A percentile compares a stretch with the other conserved stretches of the same genome.
These are phyloP conservation scores for Eupristina koningsbergeri DNA, from an alignment of 1,140 invertebrate genomes.

Conservation along the genomic window DNA sequence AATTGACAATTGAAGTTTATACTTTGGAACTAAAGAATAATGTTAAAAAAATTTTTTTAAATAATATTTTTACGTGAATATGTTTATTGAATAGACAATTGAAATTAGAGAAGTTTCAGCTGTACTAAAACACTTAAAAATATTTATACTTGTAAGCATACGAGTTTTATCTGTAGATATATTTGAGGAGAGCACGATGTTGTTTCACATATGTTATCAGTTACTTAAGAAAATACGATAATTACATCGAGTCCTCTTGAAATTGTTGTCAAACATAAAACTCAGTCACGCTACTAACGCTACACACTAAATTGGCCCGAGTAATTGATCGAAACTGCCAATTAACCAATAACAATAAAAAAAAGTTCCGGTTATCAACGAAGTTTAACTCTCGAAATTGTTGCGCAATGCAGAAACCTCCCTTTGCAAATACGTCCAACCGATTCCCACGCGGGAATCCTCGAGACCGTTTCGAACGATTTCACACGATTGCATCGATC, in stretches of 20 bases:
- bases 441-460: conserved; percentile 12
- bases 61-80: not conserved
- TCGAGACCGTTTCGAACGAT: not conserved
- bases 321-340: not conserved
- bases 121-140: not conserved
- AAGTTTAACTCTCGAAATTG: too few species aligned
- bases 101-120: not conserved
- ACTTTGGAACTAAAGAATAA: not conserved
- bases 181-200: not conserved
- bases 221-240: not conserved
- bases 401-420: not conserved
- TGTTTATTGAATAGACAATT: not conserved
- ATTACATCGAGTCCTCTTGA: not conserved
- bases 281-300: not conserved
- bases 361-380: not conserved
- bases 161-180: not conserved
- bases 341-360: not conserved
- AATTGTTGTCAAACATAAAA: not conserved
- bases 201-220: not conserved
- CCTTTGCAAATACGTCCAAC: not conserved
- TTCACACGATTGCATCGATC: conserved; percentile 7
- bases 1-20: not conserved
- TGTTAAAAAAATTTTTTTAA: not conserved
- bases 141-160: not conserved
- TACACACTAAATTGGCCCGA: not conserved